Evolutionary conservation across 2,113 vertebrate genomes (phyloP).

Genomic region (Myiagra hebetior): DNA sequence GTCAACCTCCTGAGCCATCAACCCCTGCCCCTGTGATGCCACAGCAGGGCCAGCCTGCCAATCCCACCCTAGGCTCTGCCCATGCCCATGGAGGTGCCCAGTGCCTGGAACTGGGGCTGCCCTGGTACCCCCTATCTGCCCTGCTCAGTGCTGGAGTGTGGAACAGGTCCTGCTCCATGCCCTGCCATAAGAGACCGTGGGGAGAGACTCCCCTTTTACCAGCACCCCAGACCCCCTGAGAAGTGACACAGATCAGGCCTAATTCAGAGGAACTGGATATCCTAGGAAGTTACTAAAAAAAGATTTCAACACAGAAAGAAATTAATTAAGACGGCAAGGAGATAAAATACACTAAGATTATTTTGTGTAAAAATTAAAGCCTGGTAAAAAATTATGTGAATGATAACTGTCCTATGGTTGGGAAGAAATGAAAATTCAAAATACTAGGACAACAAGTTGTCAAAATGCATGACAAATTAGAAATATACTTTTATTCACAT

Average conservation of each 20-base stretch:
- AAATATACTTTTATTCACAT: background rate
- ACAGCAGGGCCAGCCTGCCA: background rate
- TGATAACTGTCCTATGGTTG: background rate
- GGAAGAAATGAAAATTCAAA: background rate
- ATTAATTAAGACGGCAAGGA: background rate
- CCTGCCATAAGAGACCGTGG: fast-evolving
- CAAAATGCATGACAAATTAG: background rate
- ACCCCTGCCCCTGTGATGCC: fast-evolving
- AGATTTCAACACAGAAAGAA: background rate
- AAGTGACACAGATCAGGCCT: background rate
- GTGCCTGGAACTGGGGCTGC: background rate
- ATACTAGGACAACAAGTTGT: background rate
- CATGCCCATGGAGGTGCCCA: background rate
- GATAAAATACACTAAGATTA: background rate
- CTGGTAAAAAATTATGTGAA: background rate
- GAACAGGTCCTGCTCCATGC: background rate
- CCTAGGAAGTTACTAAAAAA: background rate
- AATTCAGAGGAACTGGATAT: background rate
- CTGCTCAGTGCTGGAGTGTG: background rate
- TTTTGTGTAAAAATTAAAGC: background rate
- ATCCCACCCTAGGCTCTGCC: too few species aligned
- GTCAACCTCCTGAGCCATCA: background rate
- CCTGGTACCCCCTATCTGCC: fast-evolving
- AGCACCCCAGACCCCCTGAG: fast-evolving
- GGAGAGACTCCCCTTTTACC: background rate